These are phyloP conservation scores for Teinopalpus imperialis DNA, from an alignment of 2,888 invertebrate species.

Conservation along the genomic window DNA sequence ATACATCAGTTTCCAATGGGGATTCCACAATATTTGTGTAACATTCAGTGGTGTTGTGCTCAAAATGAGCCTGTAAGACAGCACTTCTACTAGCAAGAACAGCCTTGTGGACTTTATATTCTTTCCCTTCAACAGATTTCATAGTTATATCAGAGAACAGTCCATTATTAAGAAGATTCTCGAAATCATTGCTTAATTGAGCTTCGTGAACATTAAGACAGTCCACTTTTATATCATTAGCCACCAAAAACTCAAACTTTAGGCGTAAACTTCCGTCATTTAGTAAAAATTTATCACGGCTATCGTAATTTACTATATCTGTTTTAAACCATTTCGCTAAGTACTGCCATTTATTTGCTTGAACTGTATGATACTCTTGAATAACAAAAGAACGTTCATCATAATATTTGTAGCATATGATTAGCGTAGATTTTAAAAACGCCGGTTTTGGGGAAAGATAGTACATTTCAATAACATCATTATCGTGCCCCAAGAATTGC, in stretches of 20 bases:
- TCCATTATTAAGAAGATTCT: conserved; percentile 60
- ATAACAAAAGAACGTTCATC: conserved; percentile 69
- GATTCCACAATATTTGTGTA: conserved; percentile 64
- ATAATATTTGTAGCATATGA: conserved; percentile 64
- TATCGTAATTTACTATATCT: conserved; percentile 59
- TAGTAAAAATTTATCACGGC: conserved; percentile 56
- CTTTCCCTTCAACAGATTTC: conserved; percentile 62
- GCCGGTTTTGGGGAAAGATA: conserved; percentile 62
- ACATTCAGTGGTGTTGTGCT: conserved; percentile 69
- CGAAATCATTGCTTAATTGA: conserved; percentile 66
- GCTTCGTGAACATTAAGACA: conserved; percentile 52
- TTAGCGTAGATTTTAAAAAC: conserved; percentile 65
- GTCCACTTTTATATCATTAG: conserved; percentile 65
- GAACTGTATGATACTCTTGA: conserved; percentile 67
- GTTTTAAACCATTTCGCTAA: conserved; percentile 65
- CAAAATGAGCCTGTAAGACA: conserved; percentile 70
- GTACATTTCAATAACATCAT: conserved; percentile 70
- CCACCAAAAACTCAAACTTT: conserved; percentile 69
- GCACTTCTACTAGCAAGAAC: conserved; percentile 68
- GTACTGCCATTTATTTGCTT: conserved; percentile 73
- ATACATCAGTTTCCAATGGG: conserved; percentile 61
- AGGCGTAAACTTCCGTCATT: conserved; percentile 66
- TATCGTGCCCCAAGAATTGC: conserved; percentile 64
- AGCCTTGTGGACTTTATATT: conserved; percentile 69
- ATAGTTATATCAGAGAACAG: conserved; percentile 68